Base-by-base conservation (phyloP, 2,113 vertebrate species). In the Aphelocoma coerulescens region DNA sequence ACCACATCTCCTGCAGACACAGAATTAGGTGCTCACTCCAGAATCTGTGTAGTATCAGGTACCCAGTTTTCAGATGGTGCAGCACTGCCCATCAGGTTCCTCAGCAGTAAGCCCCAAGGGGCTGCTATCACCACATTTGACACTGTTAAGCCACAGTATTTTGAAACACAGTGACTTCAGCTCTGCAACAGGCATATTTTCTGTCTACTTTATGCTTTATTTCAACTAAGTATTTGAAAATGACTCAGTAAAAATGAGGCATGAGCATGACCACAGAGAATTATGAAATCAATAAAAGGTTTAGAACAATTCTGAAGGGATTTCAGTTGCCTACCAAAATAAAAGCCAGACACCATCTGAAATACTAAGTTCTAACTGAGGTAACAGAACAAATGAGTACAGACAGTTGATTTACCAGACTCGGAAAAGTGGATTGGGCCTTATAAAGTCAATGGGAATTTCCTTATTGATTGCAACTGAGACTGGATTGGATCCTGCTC, bases 241-340 rank as follows among this genome's bases (percentile, higher is more conserved):
- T 93, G 91, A 96, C 93, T 96, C 92, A 92, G 95, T 93, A 97
- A 96, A 96, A 97, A 93, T 33, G 76, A 95, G 88, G 57, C 92
- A 94, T 95, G 82, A 93, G 86, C 94, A 92, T 89, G 88, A 96
- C 96, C 92, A 77, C 95, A 96, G 86, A 93, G 82, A 89, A 95
- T 96, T 96, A 96, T 86, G 92, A 96, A 97, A 97, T 96, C 93
- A 92, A 16, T 92, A 87, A 94, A 94, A 93, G 92, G 86, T 84
- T 96, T 73, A 92, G 95, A 96, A 43, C 69, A 92, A 95, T 85
- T 96, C 95, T 93, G 69, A 88, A 68, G 92, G 86, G 92, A 87
- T 95, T 96, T 96, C 66, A 65, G 76, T 96, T 91, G 83, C 68
- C 80, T 94, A 90, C 95, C 88, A 83, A 95, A 96, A 96, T 94